Evolutionary conservation across 2,113 vertebrate genomes (phyloP).

Genomic region (Scopus umbretta): DNA sequence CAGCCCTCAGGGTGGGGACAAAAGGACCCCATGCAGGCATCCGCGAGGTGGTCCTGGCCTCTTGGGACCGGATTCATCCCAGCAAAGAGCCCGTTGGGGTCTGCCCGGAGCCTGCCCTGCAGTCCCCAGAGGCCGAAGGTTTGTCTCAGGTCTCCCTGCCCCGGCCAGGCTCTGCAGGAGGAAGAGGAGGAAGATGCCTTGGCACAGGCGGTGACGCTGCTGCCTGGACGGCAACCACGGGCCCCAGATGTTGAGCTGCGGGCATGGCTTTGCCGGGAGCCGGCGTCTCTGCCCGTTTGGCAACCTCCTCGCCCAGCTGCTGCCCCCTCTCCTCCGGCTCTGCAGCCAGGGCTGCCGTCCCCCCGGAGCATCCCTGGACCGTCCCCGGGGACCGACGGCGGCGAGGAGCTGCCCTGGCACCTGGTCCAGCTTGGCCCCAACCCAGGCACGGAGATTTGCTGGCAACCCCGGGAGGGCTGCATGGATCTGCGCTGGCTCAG

Average conservation of each 20-base stretch:
- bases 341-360: not conserved
- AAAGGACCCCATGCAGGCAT: not conserved
- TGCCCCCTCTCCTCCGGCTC: not conserved
- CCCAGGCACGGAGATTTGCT: not conserved
- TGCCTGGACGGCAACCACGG: not conserved
- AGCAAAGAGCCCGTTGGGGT: not conserved
- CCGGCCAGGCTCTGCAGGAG: not conserved
- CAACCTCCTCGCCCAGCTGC: conserved; percentile 22
- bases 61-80: too few relatives aligned
- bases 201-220: not conserved
- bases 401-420: not conserved
- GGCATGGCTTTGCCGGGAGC: not conserved
- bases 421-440: not conserved
- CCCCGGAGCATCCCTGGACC: not conserved
- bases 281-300: conserved; percentile 3
- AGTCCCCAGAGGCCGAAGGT: not conserved
- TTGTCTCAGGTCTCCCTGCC: not conserved
- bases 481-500: fast-evolving
- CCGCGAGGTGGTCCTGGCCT: not conserved
- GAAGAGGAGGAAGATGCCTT: not conserved
- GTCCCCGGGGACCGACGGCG: not conserved
- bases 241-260: conserved; percentile 53
- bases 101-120: not conserved
- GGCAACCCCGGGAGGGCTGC: not conserved
- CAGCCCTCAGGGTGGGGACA: not conserved